Evolutionary conservation across 1,140 invertebrate species (phyloP).

Genomic region (Nasonia longicornis): DNA sequence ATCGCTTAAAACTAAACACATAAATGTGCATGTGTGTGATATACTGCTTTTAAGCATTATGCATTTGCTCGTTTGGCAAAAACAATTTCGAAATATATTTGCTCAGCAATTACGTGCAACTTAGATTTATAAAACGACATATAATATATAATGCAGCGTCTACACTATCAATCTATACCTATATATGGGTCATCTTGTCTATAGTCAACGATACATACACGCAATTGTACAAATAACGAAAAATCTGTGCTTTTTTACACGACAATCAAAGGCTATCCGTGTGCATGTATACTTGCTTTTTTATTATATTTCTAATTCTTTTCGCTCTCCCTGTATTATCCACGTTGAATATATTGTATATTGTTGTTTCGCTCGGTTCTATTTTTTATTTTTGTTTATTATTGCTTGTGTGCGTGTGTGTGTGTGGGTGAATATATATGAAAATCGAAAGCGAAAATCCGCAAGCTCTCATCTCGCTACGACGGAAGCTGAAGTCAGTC

Average conservation of each 20-base stretch:
- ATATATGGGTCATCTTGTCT: background rate
- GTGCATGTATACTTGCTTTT: background rate
- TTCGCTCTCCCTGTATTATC: background rate
- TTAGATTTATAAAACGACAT: background rate
- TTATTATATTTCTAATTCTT: background rate
- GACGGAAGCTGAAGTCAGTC: no score
- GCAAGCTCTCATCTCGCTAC: background rate
- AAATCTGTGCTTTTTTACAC: background rate
- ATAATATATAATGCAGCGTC: background rate
- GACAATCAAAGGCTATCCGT: no score
- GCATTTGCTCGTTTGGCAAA: background rate
- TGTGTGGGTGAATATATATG: background rate
- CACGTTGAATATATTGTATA: slow-evolving; percentile 3
- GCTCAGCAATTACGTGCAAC: background rate
- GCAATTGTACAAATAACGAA: background rate
- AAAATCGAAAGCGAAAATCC: background rate
- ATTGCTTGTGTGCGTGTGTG: slow-evolving; percentile 1
- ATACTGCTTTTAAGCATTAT: no score
- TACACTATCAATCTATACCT: background rate
- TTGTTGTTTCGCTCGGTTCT: background rate
- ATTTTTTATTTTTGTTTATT: background rate
- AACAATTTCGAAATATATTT: background rate
- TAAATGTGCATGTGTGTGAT: no score
- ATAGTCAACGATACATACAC: background rate
- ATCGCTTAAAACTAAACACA: no score